These are phyloP conservation scores for Garrulus glandarius DNA, from an alignment of 2,797 vertebrate genomes.

Conservation along the genomic window DNA sequence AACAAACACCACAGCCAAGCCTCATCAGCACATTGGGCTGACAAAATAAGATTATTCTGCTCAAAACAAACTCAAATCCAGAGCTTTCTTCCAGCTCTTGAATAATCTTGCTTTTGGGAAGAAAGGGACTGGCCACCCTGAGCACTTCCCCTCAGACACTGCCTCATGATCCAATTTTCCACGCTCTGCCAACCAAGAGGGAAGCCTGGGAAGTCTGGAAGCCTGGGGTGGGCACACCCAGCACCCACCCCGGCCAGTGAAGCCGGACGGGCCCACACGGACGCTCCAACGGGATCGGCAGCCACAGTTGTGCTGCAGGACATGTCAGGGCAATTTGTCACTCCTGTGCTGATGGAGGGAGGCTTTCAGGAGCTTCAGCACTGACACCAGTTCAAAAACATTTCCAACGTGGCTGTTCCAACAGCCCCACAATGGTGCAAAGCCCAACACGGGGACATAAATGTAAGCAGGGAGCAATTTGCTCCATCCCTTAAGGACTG, in stretches of 20 bases:
- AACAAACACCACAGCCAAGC: neutral
- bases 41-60: neutral
- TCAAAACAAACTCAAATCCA: neutral
- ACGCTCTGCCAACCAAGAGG: neutral
- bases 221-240: neutral
- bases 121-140: neutral
- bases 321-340: neutral
- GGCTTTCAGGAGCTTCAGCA: neutral
- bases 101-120: neutral
- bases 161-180: neutral
- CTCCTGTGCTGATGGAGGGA: neutral
- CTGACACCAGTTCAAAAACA: neutral
- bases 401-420: neutral
- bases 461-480: neutral
- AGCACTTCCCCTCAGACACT: neutral
- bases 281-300: rapidly evolving
- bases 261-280: rapidly evolving
- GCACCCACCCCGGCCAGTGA: neutral
- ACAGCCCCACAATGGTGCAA: neutral
- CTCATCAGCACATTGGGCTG: neutral
- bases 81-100: neutral
- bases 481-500: neutral
- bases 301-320: neutral
- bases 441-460: neutral
- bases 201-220: neutral